A percentile compares a stretch with the other conserved stretches of the same genome.
phyloP scores from a whole-genome alignment of 2,797 vertebrate species.

The Psittacula derbiana region DNA sequence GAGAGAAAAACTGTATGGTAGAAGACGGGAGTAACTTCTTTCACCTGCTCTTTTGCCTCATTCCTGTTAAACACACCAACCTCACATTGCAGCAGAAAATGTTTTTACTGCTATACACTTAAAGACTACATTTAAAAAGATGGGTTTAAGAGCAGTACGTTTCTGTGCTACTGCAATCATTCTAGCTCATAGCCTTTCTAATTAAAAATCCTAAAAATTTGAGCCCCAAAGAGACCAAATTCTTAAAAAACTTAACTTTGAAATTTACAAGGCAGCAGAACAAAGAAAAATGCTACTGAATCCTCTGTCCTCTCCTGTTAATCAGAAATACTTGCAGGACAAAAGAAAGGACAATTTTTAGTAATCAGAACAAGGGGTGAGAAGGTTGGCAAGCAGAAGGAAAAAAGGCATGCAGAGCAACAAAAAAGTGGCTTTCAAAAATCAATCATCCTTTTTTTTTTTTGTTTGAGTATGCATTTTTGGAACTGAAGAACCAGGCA shows the following conservation, averaged over 20 bases:
- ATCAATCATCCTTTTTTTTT: neutral
- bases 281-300: neutral
- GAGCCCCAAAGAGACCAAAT: neutral
- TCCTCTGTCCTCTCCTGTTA: neutral
- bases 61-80: neutral
- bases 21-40: neutral
- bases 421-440: neutral
- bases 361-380: constrained; percentile 17
- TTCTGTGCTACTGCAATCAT: neutral
- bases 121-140: neutral
- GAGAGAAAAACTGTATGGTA: neutral
- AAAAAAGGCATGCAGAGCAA: neutral
- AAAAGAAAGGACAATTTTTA: neutral
- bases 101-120: neutral
- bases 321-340: neutral
- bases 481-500: neutral
- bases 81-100: neutral
- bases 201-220: neutral
- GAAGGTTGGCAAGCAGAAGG: neutral
- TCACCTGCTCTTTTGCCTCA: neutral
- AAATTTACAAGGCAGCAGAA: neutral
- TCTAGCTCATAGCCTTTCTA: neutral
- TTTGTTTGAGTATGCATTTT: neutral
- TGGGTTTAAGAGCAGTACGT: neutral
- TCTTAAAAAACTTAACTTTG: neutral